Percentiles rank a stretch among this genome's conserved stretches.
Conservation (phyloP, 2,113 vertebrate genomes). For the Polypterus senegalus region DNA sequence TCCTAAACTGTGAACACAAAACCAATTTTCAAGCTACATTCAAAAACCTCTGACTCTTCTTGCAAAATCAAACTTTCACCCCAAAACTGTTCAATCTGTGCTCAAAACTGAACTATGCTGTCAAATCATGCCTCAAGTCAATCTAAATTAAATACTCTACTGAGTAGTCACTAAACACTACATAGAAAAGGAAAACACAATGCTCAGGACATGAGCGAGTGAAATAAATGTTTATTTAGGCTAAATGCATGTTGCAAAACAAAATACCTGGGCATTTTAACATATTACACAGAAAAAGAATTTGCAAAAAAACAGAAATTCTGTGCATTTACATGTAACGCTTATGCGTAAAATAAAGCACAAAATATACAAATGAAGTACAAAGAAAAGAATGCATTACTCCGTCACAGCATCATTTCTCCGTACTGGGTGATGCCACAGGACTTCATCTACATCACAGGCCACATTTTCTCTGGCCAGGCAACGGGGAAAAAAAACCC, state of each 20-base stretch:
- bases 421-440: no score
- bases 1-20: neutral
- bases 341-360: no score
- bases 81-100: constrained; percentile 10
- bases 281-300: no score
- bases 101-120: constrained; percentile 11
- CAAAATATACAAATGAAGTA: no score
- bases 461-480: no score
- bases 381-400: no score
- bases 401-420: neutral
- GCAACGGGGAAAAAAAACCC: no score
- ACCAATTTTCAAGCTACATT: constrained; percentile 6
- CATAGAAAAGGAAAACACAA: constrained; percentile 8
- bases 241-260: no score
- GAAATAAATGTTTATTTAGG: constrained; percentile 8
- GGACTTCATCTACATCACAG: constrained; percentile 1
- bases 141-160: no score
- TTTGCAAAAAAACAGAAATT: no score
- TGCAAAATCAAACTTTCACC: constrained; percentile 13
- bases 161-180: constrained; percentile 10
- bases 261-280: no score
- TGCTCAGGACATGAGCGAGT: constrained; percentile 3
- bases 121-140: constrained; percentile 9
- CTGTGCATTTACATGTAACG: no score
- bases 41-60: constrained; percentile 15